Evolutionary conservation across 2,113 vertebrate genomes (phyloP).

Genomic region (Perognathus longimembris): DNA sequence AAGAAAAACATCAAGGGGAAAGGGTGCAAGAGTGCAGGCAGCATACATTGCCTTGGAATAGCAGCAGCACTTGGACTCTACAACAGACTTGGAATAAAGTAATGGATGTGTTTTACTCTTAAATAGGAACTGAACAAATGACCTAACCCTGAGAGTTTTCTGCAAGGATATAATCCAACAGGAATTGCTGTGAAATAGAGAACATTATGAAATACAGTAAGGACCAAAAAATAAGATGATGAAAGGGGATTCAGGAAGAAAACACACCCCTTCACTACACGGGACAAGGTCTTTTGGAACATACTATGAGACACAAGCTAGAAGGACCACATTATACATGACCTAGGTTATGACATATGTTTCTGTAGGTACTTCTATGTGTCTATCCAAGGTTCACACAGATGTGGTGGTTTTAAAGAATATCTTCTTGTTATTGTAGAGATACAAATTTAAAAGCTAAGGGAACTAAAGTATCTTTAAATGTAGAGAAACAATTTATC

Average conservation of each 20-base stretch:
- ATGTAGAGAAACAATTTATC: not conserved
- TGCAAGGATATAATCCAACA: not conserved
- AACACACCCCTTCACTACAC: not conserved
- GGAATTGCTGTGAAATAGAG: not conserved
- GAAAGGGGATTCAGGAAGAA: conserved; percentile 24
- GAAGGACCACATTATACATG: not conserved
- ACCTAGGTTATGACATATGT: not conserved
- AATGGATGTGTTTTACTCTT: not conserved
- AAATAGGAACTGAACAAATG: conserved; percentile 22
- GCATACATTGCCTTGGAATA: not conserved
- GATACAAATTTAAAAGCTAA: not conserved
- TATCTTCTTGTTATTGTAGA: conserved; percentile 2
- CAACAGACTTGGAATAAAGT: not conserved
- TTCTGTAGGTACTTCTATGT: not conserved
- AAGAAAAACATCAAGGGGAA: not conserved
- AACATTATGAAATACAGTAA: not conserved
- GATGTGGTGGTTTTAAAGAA: not conserved
- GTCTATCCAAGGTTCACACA: not conserved
- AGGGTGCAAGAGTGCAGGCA: not conserved
- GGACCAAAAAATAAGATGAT: not conserved
- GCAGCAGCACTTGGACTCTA: not conserved
- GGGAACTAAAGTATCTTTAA: not conserved
- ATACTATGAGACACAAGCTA: not conserved
- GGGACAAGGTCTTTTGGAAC: not conserved
- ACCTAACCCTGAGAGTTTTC: not conserved